A percentile compares a stretch with the other conserved stretches of the same genome.
These are phyloP conservation scores for Pelochelys cantorii DNA, from an alignment of 2,797 vertebrate genomes.

Conservation along the genomic window DNA sequence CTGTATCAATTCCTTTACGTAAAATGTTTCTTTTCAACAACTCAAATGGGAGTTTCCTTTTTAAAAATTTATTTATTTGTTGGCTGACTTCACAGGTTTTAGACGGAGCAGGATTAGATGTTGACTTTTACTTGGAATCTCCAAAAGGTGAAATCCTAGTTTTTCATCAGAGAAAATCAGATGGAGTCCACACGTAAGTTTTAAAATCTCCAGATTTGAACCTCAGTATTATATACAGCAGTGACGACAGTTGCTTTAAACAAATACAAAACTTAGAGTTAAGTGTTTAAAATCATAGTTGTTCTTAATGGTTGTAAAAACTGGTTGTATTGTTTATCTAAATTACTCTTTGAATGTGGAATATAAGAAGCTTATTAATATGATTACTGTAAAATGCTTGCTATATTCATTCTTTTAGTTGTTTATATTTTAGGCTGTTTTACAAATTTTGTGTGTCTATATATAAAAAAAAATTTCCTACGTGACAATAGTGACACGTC, in stretches of 20 bases:
- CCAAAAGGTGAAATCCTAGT: constrained; percentile 89
- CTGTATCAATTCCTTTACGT: not conserved
- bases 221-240: not conserved
- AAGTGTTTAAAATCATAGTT: not conserved
- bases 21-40: constrained; percentile 21
- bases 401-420: not conserved
- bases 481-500: no score
- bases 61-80: not conserved
- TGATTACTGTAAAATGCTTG: not conserved
- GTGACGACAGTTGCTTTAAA: not conserved
- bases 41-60: constrained; percentile 9
- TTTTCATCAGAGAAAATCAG: constrained; percentile 94
- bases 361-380: not conserved
- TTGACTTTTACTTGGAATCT: constrained; percentile 93
- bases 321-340: not conserved
- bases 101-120: constrained; percentile 94
- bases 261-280: not conserved
- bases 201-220: constrained; percentile 19
- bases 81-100: constrained; percentile 86
- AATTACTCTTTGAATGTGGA: not conserved
- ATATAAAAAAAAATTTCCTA: no score
- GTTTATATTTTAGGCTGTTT: not conserved
- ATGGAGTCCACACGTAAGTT: constrained; percentile 97
- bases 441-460: not conserved
- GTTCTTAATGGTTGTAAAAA: not conserved